Percentiles rank a stretch among this genome's conserved stretches.
phyloP scores from a whole-genome alignment of 2,797 vertebrate species.

The Poecilia wingei region DNA sequence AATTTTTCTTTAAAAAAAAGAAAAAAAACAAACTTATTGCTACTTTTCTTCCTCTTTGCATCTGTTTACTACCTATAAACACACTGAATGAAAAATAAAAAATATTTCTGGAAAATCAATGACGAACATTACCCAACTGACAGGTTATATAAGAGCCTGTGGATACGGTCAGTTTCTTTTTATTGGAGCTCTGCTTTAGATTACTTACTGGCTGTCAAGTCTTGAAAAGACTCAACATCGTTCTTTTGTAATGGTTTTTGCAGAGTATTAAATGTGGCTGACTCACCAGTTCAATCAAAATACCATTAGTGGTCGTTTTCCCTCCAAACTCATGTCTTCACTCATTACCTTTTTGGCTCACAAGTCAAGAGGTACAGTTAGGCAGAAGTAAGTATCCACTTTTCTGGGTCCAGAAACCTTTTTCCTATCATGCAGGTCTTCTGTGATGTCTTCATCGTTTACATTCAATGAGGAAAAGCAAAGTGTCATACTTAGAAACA shows the following conservation, averaged over 20 bases:
- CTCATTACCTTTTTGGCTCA: neutral
- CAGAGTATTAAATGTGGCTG: conserved; percentile 14
- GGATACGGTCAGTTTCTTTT: neutral
- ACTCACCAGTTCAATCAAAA: neutral
- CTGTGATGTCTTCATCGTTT: neutral
- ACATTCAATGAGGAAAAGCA: neutral
- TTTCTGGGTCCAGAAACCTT: neutral
- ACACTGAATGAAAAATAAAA: neutral
- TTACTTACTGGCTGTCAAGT: conserved; percentile 6
- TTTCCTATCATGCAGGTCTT: neutral
- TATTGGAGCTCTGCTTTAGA: conserved; percentile 11
- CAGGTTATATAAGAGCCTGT: neutral
- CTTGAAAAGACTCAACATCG: neutral
- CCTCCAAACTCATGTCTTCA: conserved; percentile 1
- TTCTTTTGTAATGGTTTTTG: neutral
- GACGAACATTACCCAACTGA: neutral
- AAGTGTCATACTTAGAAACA: neutral
- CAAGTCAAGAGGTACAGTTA: neutral
- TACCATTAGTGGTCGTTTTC: neutral
- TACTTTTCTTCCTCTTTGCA: neutral
- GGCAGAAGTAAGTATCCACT: neutral
- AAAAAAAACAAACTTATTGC: neutral
- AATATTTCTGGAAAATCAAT: neutral
- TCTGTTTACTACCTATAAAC: neutral
- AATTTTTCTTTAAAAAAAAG: neutral